These are phyloP conservation scores for Laticauda laticaudata DNA, from an alignment of 2,113 vertebrate genomes.

Conservation along the genomic window DNA sequence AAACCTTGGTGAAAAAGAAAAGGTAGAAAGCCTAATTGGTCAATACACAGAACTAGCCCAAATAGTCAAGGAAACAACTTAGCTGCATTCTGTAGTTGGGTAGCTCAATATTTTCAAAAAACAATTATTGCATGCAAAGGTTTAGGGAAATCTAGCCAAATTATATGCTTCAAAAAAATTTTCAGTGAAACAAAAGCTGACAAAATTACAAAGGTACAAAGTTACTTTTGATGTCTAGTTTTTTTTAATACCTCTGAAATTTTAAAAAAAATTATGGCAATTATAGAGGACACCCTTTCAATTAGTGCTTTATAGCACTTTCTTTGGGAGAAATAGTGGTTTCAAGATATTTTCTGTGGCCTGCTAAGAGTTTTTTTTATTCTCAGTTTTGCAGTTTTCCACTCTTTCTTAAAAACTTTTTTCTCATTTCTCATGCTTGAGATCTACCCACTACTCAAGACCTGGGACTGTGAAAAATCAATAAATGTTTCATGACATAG, in stretches of 20 bases:
- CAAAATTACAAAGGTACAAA: neutral
- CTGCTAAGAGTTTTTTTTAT: neutral
- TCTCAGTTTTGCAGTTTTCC: neutral
- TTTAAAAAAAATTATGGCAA: neutral
- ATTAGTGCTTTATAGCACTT: neutral
- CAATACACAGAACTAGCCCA: neutral
- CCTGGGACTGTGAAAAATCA: neutral
- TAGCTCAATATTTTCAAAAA: neutral
- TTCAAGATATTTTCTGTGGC: neutral
- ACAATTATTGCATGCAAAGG: neutral
- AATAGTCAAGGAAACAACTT: neutral
- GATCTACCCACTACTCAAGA: neutral
- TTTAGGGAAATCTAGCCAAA: neutral
- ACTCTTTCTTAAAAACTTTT: neutral
- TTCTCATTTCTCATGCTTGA: neutral
- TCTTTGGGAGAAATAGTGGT: neutral
- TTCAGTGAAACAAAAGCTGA: neutral
- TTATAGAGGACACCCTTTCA: neutral
- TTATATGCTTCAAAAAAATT: neutral
- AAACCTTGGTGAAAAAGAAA: neutral
- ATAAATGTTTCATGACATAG: neutral
- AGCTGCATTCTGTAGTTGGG: neutral
- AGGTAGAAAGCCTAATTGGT: neutral
- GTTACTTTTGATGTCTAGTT: neutral
- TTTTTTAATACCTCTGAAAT: neutral